A percentile compares a stretch with the other conserved stretches of the same genome.
Evolutionary conservation across 2,888 invertebrate species (phyloP).

Genomic region (Xiphydria camelus): DNA sequence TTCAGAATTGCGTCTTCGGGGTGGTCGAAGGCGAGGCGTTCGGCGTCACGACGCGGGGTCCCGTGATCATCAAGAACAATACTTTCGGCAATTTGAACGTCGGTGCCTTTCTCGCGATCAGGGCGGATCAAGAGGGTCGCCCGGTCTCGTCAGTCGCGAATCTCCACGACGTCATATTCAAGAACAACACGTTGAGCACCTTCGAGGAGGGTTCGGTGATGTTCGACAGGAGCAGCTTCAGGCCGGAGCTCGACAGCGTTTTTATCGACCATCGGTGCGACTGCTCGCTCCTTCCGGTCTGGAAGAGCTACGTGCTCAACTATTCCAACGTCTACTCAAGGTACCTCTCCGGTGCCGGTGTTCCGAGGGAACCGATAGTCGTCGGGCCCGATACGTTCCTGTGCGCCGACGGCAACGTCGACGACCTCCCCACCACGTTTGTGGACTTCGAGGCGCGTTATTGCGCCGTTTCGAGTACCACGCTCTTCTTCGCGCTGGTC

Average conservation of each 20-base stretch:
- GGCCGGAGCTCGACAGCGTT: slow-evolving; percentile 64
- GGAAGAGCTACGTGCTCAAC: slow-evolving; percentile 51
- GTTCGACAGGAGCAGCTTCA: slow-evolving; percentile 63
- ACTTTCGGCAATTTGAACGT: slow-evolving; percentile 62
- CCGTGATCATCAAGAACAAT: slow-evolving; percentile 70
- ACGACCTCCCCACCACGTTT: slow-evolving; percentile 33
- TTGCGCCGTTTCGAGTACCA: slow-evolving; percentile 45
- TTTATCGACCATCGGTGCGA: slow-evolving; percentile 65
- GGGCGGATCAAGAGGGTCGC: slow-evolving; percentile 57
- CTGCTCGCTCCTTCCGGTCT: slow-evolving; percentile 59
- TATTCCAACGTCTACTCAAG: slow-evolving; percentile 47
- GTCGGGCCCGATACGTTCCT: slow-evolving; percentile 47
- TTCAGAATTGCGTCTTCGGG: slow-evolving; percentile 65
- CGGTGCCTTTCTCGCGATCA: slow-evolving; percentile 67
- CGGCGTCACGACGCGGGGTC: slow-evolving; percentile 64
- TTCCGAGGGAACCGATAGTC: slow-evolving; percentile 35
- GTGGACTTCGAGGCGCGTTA: slow-evolving; percentile 42
- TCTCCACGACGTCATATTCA: slow-evolving; percentile 63
- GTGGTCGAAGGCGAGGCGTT: slow-evolving; percentile 70
- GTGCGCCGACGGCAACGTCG: slow-evolving; percentile 35
- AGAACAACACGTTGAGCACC: slow-evolving; percentile 66
- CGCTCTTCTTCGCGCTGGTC: slow-evolving; percentile 39
- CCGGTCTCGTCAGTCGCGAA: slow-evolving; percentile 55
- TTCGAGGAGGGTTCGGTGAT: slow-evolving; percentile 64
- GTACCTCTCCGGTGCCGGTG: slow-evolving; percentile 28